Evolutionary conservation across 2,113 vertebrate genomes (phyloP), one percentile per base, ranked within the genome.

Genomic region (Bubo bubo): DNA sequence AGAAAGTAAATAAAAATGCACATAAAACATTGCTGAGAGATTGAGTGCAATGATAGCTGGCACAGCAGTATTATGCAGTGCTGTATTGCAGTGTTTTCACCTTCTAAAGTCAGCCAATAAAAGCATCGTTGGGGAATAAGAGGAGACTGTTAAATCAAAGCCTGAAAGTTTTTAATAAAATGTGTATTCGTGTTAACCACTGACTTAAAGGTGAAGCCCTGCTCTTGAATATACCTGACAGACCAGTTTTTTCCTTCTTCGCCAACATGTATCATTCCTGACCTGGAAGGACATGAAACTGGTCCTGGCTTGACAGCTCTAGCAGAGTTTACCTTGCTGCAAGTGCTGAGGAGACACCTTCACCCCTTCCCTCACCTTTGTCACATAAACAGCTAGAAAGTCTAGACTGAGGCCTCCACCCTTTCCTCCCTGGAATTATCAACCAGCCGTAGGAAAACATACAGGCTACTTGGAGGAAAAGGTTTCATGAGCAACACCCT

Each of bases 131-230:
- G 56, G 52, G 35, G 68, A 95, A 47, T 53, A 43, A 75, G 19
- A 64, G 32, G 28, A 45, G 53, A 60, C 76, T 22, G 14, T 52
- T 72, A 71, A 84, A 55, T 47, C 26, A 50, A 76, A 84, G 55
- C 34, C 15, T 85, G 70, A 59, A 83, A 84, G 68, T 34, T 32
- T 87, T 87, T 75, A 88, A 60, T 75, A 85, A 93, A 91, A 81
- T 2, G 14, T 60, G 66, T 43, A 27, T 90, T 74, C 28, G 14
- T 47, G 18, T 47, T 68, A 93, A 93, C 37, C 34, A 43, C 77
- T 32, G 49, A 52, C 43, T 67, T 66, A 41, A 71, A 87, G 86
- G 63, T 70, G 73, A 90, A 79, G 45, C 13, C 23, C n/a, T 71
- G 47, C 76, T 79, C 68, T 53, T 27, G 23, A 75, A 53, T 26